Evolutionary conservation across 2,113 vertebrate species (phyloP).

Genomic region (Muntiacus muntjak): DNA sequence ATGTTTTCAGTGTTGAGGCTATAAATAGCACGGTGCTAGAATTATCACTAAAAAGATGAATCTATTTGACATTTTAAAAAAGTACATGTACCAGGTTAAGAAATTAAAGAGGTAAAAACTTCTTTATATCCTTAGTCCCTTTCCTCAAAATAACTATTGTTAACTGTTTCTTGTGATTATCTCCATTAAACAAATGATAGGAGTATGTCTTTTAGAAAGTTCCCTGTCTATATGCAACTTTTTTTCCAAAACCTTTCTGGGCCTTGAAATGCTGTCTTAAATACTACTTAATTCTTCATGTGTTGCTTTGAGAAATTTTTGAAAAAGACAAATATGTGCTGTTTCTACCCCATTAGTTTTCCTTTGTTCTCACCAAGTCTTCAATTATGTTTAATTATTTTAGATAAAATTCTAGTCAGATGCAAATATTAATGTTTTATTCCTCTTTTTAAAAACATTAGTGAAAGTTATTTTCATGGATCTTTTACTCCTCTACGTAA

Average conservation of each 20-base stretch:
- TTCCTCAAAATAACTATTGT: neutral
- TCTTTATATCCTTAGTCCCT: neutral
- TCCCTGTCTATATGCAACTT: neutral
- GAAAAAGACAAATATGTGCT: neutral
- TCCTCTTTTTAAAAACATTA: neutral
- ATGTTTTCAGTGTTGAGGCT: neutral
- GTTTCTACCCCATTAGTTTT: neutral
- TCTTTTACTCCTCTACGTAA: neutral
- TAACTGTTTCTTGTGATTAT: neutral
- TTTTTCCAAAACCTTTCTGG: neutral
- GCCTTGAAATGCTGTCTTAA: neutral
- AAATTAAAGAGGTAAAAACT: neutral
- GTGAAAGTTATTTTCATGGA: neutral
- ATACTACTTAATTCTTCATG: neutral
- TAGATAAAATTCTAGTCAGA: neutral
- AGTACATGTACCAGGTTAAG: neutral
- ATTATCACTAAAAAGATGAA: neutral
- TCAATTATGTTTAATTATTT: neutral
- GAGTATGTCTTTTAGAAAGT: neutral
- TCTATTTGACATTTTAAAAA: neutral
- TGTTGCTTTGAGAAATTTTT: constrained; percentile 3
- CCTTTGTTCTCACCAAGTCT: neutral
- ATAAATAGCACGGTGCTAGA: neutral
- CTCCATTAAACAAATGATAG: neutral
- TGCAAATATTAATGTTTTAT: neutral